Conservation (phyloP, 2,888 invertebrate genomes). For the Perdita meconis region DNA sequence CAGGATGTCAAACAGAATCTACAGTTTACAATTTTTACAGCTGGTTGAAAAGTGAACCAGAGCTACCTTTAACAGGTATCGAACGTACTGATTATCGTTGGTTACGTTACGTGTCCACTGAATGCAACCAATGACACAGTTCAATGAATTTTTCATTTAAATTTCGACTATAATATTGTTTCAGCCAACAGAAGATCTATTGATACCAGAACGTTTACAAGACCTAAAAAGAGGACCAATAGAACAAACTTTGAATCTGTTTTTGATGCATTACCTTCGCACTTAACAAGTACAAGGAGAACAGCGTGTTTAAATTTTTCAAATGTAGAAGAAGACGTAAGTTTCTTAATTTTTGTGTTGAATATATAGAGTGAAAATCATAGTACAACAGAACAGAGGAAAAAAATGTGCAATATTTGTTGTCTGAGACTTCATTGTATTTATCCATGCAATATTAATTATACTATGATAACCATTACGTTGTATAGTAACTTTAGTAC, state of each 20-base stretch:
- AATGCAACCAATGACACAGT: neutral
- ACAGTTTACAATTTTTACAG: conserved; percentile 61
- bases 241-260: conserved; percentile 87
- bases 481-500: too few relatives aligned
- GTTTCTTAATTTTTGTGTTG: conserved; percentile 6
- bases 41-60: conserved; percentile 69
- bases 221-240: conserved; percentile 87
- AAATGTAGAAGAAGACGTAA: conserved; percentile 50
- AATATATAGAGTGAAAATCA: neutral
- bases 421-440: too few relatives aligned
- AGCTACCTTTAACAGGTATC: conserved; percentile 52
- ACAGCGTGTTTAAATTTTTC: conserved; percentile 22
- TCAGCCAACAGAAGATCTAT: conserved; percentile 81
- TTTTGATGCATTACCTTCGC: conserved; percentile 66
- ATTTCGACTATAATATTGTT: conserved; percentile 25
- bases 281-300: conserved; percentile 38
- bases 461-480: too few relatives aligned
- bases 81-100: neutral
- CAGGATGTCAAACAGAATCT: conserved; percentile 48
- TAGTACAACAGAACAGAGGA: too few relatives aligned
- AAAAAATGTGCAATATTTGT: too few relatives aligned
- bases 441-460: too few relatives aligned
- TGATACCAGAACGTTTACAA: conserved; percentile 89
- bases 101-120: neutral
- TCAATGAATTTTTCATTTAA: neutral